Evolutionary conservation across 2,888 invertebrate species (phyloP), one percentile per base, ranked within the genome.

Genomic region (Chaitophorus viminalis): DNA sequence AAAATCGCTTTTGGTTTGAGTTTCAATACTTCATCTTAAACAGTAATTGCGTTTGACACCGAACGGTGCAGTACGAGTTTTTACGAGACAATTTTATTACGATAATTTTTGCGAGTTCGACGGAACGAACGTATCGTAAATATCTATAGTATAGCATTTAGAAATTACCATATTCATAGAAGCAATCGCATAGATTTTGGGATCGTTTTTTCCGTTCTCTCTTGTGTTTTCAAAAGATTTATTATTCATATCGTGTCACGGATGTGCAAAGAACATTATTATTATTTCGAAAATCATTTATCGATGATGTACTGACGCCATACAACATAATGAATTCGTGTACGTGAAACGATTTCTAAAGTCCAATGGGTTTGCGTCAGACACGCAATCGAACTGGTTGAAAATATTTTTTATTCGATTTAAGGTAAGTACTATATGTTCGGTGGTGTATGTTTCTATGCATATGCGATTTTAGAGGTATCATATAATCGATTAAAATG

Each of bases 211-310:
- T 29, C 36, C 60, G 54, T 83, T 60, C 75, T 83, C 60, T 83
- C 60, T 75, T 36, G 75, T 36, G 60, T 84, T 76, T 39, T 39
- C 29, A 21, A 76, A 39, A 36, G 21, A n/a, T 36, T 86, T 79
- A 79, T 39, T 86, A 79, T 86, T 79, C 86, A 72, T 72, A 33
- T 72, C 54, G 72, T 36, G 86, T 79, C 86, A 29, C 78, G 79
- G 54, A 79, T 86, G 86, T 74, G 86, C 79, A 72, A 74, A 79
- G n/a, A 74, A 86, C 86, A 72, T 86, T 78, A 86, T 86, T 79
- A 78, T 79, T 79, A 79, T 86, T 86, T 79, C 70, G 74, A 79
- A 74, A 86, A 79, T 78, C 86, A 74, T 86, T 86, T 86, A 72
- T 79, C 78, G 70, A 86, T 29, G 54, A 54, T 46, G 52, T 70